phyloP scores from a whole-genome alignment of 2,797 vertebrate genomes.

The Fringilla coelebs region DNA sequence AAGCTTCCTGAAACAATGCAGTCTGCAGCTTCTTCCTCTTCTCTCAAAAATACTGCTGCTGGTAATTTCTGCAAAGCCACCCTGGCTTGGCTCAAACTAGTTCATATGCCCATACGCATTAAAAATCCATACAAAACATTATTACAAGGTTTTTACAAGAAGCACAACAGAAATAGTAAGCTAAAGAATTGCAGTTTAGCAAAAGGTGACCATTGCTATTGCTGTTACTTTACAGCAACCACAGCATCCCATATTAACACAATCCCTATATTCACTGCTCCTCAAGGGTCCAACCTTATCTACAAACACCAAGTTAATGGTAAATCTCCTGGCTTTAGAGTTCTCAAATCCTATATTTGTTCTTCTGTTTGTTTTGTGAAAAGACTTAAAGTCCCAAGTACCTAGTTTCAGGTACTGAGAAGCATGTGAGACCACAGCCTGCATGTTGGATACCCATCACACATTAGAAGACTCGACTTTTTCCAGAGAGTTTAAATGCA shows the following conservation, averaged over 20 bases:
- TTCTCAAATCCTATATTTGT: background rate
- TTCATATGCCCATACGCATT: background rate
- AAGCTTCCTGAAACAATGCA: background rate
- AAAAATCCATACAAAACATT: background rate
- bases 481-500: background rate
- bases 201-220: accelerated
- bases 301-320: background rate
- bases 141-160: background rate
- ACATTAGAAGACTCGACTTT: background rate
- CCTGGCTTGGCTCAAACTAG: background rate
- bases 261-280: background rate
- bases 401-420: background rate
- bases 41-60: background rate
- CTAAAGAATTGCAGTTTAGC: background rate
- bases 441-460: background rate
- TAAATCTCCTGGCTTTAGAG: background rate
- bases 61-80: background rate
- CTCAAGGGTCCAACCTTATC: background rate
- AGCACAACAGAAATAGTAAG: background rate
- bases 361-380: background rate
- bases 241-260: background rate
- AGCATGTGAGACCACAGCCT: background rate
- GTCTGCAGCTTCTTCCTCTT: background rate
- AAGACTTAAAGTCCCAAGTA: background rate
- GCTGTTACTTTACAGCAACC: background rate